Conservation (phyloP, 2,113 vertebrate genomes). For the Zosterops borbonicus region DNA sequence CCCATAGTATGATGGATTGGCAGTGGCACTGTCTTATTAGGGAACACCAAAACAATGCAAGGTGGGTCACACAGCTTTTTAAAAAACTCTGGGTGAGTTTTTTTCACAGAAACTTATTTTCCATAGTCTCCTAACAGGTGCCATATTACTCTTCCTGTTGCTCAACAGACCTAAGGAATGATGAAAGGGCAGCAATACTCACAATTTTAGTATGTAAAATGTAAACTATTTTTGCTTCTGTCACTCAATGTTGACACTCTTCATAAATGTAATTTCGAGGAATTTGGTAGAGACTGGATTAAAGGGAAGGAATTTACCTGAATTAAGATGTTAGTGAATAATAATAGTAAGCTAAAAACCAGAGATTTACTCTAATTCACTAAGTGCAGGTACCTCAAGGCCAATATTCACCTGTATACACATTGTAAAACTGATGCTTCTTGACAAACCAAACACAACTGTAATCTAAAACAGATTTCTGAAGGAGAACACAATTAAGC, state of each 20-base stretch:
- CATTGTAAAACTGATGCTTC: background rate
- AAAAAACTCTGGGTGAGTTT: background rate
- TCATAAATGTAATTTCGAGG: background rate
- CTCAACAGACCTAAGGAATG: background rate
- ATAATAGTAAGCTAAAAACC: background rate
- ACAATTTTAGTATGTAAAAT: background rate
- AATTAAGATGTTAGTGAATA: background rate
- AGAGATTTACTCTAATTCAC: background rate
- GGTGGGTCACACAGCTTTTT: background rate
- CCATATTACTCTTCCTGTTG: background rate
- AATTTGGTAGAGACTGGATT: background rate
- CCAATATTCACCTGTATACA: background rate
- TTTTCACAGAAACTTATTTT: background rate
- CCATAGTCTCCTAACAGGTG: background rate
- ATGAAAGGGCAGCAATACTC: background rate
- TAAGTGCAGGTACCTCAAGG: background rate
- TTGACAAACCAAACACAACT: background rate
- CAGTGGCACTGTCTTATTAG: background rate
- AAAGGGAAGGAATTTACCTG: background rate
- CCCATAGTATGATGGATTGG: background rate
- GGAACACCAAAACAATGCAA: background rate
- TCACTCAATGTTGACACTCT: background rate
- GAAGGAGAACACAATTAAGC: background rate
- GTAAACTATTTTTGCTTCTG: background rate
- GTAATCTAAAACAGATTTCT: background rate